phyloP scores from a whole-genome alignment of 2,888 invertebrate species.

The Corythucha ciliata region DNA sequence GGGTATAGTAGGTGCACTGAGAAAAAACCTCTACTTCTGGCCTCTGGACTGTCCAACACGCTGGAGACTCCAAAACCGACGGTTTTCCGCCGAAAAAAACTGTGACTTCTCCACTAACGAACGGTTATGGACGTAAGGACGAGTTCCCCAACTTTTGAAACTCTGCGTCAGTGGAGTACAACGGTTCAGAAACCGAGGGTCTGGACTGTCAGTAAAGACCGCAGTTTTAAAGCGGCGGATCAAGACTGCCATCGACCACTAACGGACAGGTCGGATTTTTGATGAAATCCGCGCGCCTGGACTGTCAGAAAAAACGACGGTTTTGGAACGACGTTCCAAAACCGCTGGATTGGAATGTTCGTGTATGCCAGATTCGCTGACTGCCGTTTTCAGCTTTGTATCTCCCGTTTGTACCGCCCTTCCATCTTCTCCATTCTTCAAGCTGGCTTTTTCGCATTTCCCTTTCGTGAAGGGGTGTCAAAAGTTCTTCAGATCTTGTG shows the following conservation, averaged over 20 bases:
- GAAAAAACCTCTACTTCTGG: conserved; percentile 1
- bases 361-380: no score
- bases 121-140: conserved; percentile 7
- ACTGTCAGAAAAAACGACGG: background rate
- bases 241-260: conserved; percentile 8
- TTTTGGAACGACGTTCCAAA: no score
- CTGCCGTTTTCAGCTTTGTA: no score
- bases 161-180: conserved; percentile 1
- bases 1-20: background rate
- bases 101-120: conserved; percentile 11
- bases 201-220: conserved; percentile 2
- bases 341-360: background rate
- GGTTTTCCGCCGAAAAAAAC: background rate
- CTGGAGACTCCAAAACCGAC: background rate
- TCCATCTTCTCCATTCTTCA: no score
- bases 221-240: conserved; percentile 13
- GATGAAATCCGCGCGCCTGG: conserved; percentile 4
- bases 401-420: no score
- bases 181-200: conserved; percentile 8
- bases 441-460: no score
- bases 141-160: conserved; percentile 5
- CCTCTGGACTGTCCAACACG: conserved; percentile 7
- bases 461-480: no score
- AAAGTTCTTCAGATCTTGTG: no score
- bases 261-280: conserved; percentile 8